Evolutionary conservation across 2,113 vertebrate species (phyloP).

Genomic region (Sphyrna mokarran): DNA sequence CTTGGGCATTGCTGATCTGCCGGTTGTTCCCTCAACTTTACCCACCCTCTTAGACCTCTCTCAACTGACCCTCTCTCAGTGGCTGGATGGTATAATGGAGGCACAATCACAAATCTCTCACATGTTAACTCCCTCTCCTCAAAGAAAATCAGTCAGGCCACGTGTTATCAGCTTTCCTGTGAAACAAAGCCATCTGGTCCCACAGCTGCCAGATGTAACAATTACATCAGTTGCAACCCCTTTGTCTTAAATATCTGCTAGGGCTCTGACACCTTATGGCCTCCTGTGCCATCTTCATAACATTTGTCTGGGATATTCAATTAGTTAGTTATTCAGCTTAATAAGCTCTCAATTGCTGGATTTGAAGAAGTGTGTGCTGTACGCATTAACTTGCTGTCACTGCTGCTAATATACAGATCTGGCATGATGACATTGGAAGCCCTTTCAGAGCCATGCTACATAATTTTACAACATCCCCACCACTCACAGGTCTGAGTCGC

Average conservation of each 20-base stretch:
- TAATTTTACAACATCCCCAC: background rate
- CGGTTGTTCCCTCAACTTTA: too few relatives aligned
- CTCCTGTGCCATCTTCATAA: background rate
- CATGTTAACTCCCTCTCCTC: background rate
- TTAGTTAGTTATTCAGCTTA: background rate
- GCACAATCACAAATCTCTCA: background rate
- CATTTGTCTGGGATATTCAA: background rate
- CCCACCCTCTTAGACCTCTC: background rate
- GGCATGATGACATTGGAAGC: background rate
- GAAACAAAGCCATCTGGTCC: background rate
- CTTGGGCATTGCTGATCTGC: background rate
- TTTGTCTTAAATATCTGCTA: too few relatives aligned
- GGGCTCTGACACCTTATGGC: too few relatives aligned
- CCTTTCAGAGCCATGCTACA: too few relatives aligned
- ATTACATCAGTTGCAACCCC: too few relatives aligned
- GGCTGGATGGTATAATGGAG: too few relatives aligned
- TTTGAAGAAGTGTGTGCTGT: too few relatives aligned
- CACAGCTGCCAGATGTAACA: too few relatives aligned
- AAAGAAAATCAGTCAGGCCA: too few relatives aligned
- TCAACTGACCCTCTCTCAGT: background rate
- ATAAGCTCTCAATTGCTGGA: background rate
- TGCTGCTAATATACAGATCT: background rate
- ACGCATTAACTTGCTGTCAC: background rate
- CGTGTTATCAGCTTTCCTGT: too few relatives aligned
- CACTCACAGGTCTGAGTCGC: background rate